These are phyloP conservation scores for Magallana angulata DNA, from an alignment of 1,140 invertebrate genomes.

Conservation along the genomic window DNA sequence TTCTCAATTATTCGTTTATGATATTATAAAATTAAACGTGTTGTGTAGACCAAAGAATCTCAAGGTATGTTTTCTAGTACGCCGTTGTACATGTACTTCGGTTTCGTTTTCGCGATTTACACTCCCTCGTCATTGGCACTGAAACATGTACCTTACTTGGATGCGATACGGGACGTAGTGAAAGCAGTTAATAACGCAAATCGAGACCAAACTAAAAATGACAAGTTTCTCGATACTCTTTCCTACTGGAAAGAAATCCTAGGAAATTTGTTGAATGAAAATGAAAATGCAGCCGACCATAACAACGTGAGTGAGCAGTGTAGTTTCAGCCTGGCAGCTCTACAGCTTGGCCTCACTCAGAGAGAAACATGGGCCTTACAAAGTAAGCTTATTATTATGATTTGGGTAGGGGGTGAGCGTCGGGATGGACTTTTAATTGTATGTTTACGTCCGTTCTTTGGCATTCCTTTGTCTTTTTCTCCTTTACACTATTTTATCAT, in stretches of 20 bases:
- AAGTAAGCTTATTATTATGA: background rate
- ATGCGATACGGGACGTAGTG: background rate
- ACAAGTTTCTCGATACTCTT: background rate
- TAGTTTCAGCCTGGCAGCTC: background rate
- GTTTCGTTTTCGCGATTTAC: background rate
- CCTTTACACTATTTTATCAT: too few species aligned
- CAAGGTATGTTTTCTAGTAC: too few species aligned
- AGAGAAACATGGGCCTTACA: background rate
- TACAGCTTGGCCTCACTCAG: background rate
- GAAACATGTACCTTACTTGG: background rate
- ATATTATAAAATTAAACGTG: too few species aligned
- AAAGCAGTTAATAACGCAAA: background rate
- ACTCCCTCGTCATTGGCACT: background rate
- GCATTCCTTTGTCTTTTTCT: too few species aligned
- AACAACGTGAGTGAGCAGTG: slow-evolving; percentile 1
- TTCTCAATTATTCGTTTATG: too few species aligned
- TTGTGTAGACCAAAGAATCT: too few species aligned
- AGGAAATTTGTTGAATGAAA: background rate
- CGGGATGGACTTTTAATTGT: too few species aligned
- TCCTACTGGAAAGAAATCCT: background rate
- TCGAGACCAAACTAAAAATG: background rate
- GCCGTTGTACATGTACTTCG: too few species aligned
- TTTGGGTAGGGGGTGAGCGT: too few species aligned
- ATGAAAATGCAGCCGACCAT: background rate
- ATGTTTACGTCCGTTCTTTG: too few species aligned